phyloP scores from a whole-genome alignment of 2,113 vertebrate species.

The Neotragus moschatus region DNA sequence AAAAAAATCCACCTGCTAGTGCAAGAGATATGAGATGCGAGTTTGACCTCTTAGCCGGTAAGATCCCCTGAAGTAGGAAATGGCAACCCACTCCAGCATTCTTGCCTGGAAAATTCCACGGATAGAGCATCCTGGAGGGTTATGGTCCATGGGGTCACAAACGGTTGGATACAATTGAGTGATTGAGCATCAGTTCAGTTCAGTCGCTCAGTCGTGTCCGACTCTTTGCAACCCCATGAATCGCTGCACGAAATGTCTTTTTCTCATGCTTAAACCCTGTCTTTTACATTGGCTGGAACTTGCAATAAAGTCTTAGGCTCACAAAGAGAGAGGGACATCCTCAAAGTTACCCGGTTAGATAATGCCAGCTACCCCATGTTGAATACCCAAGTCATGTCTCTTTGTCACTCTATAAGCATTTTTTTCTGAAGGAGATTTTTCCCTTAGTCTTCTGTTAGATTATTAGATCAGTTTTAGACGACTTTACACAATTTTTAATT shows the following conservation, averaged over 20 bases:
- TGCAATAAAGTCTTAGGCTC: background rate
- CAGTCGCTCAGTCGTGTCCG: too few relatives aligned
- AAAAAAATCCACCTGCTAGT: background rate
- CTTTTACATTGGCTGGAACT: background rate
- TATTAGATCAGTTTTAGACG: conserved; percentile 40
- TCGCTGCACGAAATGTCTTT: too few relatives aligned
- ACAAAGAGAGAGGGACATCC: background rate
- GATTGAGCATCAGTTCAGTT: too few relatives aligned
- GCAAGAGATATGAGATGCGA: background rate
- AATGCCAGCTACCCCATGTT: background rate
- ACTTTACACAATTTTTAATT: conserved; percentile 60
- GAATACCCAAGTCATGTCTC: background rate
- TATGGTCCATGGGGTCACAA: background rate
- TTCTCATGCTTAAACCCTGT: background rate
- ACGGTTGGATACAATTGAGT: background rate
- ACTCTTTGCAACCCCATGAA: too few relatives aligned
- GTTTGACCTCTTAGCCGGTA: background rate
- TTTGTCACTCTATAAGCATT: background rate
- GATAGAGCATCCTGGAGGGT: background rate
- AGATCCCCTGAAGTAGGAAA: background rate
- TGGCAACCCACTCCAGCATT: background rate
- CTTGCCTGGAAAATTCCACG: background rate
- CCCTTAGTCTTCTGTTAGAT: conserved; percentile 53
- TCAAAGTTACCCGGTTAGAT: background rate
- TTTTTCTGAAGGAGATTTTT: conserved; percentile 24